Conservation (phyloP, 2,113 vertebrate species). For the Budorcas taxicolor region DNA sequence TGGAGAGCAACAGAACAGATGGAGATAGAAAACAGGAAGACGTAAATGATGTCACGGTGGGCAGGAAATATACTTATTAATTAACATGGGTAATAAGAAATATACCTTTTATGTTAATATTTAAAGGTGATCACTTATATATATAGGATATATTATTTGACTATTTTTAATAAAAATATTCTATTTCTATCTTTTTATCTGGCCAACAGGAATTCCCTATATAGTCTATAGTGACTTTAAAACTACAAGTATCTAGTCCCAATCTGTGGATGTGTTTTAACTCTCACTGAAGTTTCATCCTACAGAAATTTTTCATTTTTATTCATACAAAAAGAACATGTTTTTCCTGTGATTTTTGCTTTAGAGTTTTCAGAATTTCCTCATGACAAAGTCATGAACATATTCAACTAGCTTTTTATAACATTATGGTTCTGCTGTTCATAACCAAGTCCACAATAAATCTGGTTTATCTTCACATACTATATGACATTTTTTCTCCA, state of each 20-base stretch:
- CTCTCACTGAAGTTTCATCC: not conserved
- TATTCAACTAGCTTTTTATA: not conserved
- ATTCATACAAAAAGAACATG: not conserved
- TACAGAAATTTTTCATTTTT: not conserved
- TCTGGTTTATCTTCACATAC: not conserved
- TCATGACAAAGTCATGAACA: not conserved
- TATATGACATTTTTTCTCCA: not conserved
- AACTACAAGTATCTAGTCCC: not conserved
- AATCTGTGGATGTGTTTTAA: not conserved
- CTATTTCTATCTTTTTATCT: not conserved
- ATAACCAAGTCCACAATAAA: not conserved
- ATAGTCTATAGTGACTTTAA: not conserved
- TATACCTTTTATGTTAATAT: not conserved
- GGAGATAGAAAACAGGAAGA: not conserved
- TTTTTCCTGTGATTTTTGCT: not conserved
- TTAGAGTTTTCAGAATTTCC: not conserved
- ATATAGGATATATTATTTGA: not conserved
- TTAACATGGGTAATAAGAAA: not conserved
- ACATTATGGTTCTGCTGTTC: not conserved
- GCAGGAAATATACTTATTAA: not conserved
- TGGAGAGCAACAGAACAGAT: not conserved
- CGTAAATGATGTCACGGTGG: not conserved
- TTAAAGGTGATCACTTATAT: not conserved
- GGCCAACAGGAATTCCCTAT: not conserved
- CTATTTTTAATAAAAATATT: not conserved